Conservation (phyloP, 2,888 invertebrate genomes). For the Hyppa rectilinea region DNA sequence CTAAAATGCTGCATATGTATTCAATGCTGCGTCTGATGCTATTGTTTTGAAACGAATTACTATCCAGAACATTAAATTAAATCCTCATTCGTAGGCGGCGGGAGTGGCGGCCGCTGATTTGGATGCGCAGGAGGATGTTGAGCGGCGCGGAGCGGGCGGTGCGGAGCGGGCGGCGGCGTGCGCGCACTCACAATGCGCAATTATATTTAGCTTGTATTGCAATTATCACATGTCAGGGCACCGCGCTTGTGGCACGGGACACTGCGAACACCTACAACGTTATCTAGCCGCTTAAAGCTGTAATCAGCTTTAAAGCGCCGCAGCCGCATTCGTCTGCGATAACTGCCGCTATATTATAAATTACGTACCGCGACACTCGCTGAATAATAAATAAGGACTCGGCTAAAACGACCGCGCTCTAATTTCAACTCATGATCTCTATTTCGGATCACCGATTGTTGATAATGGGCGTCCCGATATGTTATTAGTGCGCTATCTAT, state of each 20-base stretch:
- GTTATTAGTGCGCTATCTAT: slow-evolving; percentile 65
- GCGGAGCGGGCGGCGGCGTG: slow-evolving; percentile 67
- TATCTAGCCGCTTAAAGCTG: slow-evolving; percentile 67
- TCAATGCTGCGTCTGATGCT: slow-evolving; percentile 66
- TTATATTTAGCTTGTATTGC: slow-evolving; percentile 84
- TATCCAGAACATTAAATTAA: slow-evolving; percentile 80
- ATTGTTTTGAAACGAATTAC: slow-evolving; percentile 81
- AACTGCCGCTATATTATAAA: slow-evolving; percentile 73
- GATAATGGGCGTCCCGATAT: slow-evolving; percentile 66
- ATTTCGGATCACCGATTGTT: slow-evolving; percentile 67
- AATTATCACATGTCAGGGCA: slow-evolving; percentile 81
- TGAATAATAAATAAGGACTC: slow-evolving; percentile 73
- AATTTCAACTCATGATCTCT: slow-evolving; percentile 71
- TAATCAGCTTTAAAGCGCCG: slow-evolving; percentile 71
- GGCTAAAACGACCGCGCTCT: slow-evolving; percentile 64
- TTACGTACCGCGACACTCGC: slow-evolving; percentile 69
- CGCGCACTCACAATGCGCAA: slow-evolving; percentile 82
- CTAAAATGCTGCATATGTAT: slow-evolving; percentile 64
- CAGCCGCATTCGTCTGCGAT: slow-evolving; percentile 71
- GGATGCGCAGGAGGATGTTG: slow-evolving; percentile 82
- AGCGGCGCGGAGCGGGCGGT: slow-evolving; percentile 74
- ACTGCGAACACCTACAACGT: slow-evolving; percentile 62
- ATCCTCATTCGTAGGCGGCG: slow-evolving; percentile 84
- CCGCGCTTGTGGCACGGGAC: slow-evolving; percentile 52
- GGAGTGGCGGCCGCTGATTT: slow-evolving; percentile 81